phyloP scores from a whole-genome alignment of 1,140 invertebrate genomes.

The Scaptomyza graminum region DNA sequence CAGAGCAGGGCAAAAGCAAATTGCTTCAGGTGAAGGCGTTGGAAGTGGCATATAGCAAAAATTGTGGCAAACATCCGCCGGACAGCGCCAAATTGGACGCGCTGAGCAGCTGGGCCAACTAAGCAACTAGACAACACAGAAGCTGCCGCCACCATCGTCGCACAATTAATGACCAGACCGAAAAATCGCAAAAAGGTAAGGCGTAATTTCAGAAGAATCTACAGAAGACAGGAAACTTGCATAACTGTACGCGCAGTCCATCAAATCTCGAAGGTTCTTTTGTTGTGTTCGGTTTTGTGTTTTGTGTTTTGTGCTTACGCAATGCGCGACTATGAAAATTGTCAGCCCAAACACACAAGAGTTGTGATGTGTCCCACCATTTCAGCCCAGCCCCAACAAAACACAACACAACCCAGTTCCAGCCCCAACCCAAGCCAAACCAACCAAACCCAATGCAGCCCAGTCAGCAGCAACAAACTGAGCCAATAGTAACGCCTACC shows the following conservation, averaged over 20 bases:
- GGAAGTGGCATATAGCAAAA: conserved; percentile 27
- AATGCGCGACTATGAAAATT: conserved; percentile 28
- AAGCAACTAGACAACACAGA: conserved; percentile 29
- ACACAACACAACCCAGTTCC: background rate
- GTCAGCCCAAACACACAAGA: conserved; percentile 37
- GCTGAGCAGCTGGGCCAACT: conserved; percentile 10
- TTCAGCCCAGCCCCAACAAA: background rate
- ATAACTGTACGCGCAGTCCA: conserved; percentile 36
- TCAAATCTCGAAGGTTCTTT: conserved; percentile 20
- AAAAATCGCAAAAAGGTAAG: conserved; percentile 24
- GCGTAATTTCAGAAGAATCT: conserved; percentile 51
- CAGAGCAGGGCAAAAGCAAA: conserved; percentile 42
- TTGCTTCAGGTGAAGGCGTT: conserved; percentile 42
- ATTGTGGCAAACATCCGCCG: conserved; percentile 49
- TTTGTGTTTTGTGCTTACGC: conserved; percentile 22
- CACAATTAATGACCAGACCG: conserved; percentile 41
- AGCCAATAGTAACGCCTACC: conserved; percentile 80
- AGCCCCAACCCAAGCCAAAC: too few species aligned
- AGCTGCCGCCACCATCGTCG: conserved; percentile 30
- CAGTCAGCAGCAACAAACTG: conserved; percentile 29
- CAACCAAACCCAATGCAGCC: background rate
- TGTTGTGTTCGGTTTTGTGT: background rate
- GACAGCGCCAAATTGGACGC: conserved; percentile 41
- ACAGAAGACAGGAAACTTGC: conserved; percentile 46
- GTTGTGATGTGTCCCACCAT: conserved; percentile 19